These are phyloP conservation scores for Agonopterix heracliana DNA, from an alignment of 2,888 invertebrate genomes.

Conservation along the genomic window DNA sequence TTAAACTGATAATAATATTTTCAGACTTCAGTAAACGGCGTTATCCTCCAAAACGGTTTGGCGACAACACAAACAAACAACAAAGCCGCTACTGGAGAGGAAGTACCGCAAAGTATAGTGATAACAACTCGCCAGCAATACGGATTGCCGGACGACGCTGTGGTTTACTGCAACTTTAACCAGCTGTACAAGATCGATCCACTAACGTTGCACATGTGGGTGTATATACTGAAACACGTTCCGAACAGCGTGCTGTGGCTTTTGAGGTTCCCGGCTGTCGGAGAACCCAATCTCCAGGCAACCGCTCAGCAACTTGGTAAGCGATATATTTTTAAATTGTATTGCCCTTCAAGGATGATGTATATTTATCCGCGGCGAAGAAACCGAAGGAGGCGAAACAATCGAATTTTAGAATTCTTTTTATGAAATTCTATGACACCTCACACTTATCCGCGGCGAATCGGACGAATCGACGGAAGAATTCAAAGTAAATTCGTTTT, in stretches of 20 bases:
- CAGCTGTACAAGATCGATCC: constrained; percentile 99
- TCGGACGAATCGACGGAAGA: no score
- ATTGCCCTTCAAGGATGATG: no score
- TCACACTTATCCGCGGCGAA: no score
- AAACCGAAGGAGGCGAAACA: no score
- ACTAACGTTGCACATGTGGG: constrained; percentile 97
- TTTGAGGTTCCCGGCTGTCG: constrained; percentile 94
- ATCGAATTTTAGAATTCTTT: no score
- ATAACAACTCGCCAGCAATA: constrained; percentile 98
- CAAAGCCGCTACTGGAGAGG: constrained; percentile 98
- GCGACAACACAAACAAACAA: constrained; percentile 98
- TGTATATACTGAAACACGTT: constrained; percentile 93
- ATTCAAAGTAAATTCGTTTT: no score
- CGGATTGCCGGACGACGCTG: constrained; percentile 95
- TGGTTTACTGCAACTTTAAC: constrained; percentile 99
- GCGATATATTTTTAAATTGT: constrained; percentile 5
- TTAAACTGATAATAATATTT: constrained; percentile 2
- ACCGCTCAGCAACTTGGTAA: constrained; percentile 88
- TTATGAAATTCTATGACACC: no score
- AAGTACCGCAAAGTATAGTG: constrained; percentile 96
- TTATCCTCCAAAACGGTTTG: constrained; percentile 97
- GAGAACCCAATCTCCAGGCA: constrained; percentile 88
- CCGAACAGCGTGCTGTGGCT: constrained; percentile 98
- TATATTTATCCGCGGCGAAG: no score
- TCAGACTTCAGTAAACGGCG: constrained; percentile 95